Evolutionary conservation across 2,888 invertebrate species (phyloP), one percentile per base, ranked within the genome.

Genomic region (Ceramica pisi): DNA sequence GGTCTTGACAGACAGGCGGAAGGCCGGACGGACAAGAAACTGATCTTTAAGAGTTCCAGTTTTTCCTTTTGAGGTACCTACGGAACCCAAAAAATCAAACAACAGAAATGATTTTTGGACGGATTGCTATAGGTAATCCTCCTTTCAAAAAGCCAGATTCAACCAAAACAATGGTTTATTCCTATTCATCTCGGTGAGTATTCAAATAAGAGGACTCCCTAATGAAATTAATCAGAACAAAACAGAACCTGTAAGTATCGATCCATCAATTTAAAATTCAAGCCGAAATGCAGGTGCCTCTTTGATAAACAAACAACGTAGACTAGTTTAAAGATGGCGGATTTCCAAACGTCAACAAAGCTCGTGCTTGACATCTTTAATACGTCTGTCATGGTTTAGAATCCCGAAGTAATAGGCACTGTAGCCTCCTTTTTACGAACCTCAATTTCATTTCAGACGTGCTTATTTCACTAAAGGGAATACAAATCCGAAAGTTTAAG

Each of bases 361-460:
- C 75, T 74, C 85, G 87, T 85, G 86, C 81, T 85, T 84, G 70
- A 84, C 86, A 87, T 85, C 81, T 75, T 66, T 73, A 86, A 85
- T 84, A 82, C 72, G 71, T 77, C 62, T 62, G 63, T 70, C 78
- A 72, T 77, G 81, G 82, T 86, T 85, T 83, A 83, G 78, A 82
- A 85, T 84, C 81, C 72, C 67, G 62, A 81, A 76, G 80, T 83
- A 77, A 80, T 75, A 61, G 75, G 35, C 64, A 71, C 23, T 80
- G 71, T 59, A 69, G 71, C 71, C 66, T 46, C 38, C n/a, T 67
- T 82, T 87, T 87, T 84, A 86, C 83, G 75, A 76, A 78, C 76
- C 78, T 84, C 84, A 84, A 86, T 88, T 85, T 87, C 64, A 80
- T 85, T 84, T 72, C 77, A 82, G 71, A 82, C 86, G 86, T 83